Evolutionary conservation across 1,140 invertebrate genomes (phyloP).

Genomic region (Lordiphosa collinella): DNA sequence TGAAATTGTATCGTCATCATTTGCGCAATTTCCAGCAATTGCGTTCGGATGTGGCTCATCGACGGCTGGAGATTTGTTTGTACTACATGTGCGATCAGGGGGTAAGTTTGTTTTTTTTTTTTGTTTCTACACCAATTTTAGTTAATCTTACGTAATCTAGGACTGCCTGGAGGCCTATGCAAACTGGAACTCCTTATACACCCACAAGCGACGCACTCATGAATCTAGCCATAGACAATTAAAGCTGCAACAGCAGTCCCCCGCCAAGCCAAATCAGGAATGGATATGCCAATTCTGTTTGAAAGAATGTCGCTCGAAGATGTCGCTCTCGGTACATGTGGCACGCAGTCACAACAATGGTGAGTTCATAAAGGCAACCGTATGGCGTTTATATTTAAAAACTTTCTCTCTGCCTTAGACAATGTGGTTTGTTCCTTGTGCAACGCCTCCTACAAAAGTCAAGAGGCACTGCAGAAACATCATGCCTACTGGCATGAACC

Average conservation of each 20-base stretch:
- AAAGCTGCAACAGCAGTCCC: background rate
- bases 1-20: conserved; percentile 62
- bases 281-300: conserved; percentile 70
- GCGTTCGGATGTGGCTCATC: conserved; percentile 37
- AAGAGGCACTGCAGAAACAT: conserved; percentile 52
- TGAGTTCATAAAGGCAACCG: no score
- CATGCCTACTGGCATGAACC: conserved; percentile 56
- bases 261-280: conserved; percentile 11
- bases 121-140: background rate
- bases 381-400: no score
- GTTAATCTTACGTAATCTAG: conserved; percentile 12
- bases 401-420: conserved; percentile 27
- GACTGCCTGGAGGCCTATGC: conserved; percentile 51
- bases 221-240: conserved; percentile 12
- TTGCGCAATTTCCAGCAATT: conserved; percentile 49
- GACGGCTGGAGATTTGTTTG: conserved; percentile 43
- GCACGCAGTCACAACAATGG: conserved; percentile 74
- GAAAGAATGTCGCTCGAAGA: conserved; percentile 62
- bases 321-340: conserved; percentile 74
- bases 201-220: conserved; percentile 60
- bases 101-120: conserved; percentile 6
- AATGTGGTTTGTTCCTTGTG: conserved; percentile 57
- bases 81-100: conserved; percentile 61
- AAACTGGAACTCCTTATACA: conserved; percentile 64
- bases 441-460: conserved; percentile 49